phyloP scores from a whole-genome alignment of 2,888 invertebrate species.

The Nesidiocoris tenuis region DNA sequence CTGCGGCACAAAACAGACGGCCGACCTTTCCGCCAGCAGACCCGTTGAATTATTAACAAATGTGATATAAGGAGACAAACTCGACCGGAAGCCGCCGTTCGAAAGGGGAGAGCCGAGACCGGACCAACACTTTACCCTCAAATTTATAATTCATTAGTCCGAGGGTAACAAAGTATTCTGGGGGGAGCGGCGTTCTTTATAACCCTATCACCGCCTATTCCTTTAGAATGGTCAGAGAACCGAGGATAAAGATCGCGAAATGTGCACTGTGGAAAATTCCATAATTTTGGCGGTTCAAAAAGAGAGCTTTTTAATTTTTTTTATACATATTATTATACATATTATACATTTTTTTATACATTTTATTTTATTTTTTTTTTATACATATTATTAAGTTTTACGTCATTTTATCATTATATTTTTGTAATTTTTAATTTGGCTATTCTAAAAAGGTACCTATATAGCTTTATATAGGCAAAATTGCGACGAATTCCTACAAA shows the following conservation, averaged over 20 bases:
- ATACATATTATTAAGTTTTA: too few relatives aligned
- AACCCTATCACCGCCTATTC: not conserved
- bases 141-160: constrained; percentile 39
- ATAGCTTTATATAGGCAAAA: too few relatives aligned
- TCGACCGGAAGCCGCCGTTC: constrained; percentile 5
- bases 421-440: too few relatives aligned
- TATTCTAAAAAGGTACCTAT: too few relatives aligned
- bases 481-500: too few relatives aligned
- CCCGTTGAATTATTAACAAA: constrained; percentile 23
- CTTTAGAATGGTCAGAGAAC: not conserved
- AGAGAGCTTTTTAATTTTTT: too few relatives aligned
- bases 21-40: not conserved
- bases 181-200: constrained; percentile 30
- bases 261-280: not conserved
- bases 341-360: too few relatives aligned
- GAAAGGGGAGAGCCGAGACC: not conserved
- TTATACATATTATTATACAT: too few relatives aligned
- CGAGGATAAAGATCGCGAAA: not conserved
- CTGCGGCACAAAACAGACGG: not conserved
- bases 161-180: constrained; percentile 37
- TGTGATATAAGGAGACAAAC: constrained; percentile 27
- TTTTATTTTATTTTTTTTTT: too few relatives aligned
- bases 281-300: too few relatives aligned
- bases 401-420: too few relatives aligned
- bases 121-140: constrained; percentile 21